Percentiles rank a stretch among this genome's conserved stretches.
Conservation (phyloP, 2,888 invertebrate genomes). For the Euzophera pinguis region DNA sequence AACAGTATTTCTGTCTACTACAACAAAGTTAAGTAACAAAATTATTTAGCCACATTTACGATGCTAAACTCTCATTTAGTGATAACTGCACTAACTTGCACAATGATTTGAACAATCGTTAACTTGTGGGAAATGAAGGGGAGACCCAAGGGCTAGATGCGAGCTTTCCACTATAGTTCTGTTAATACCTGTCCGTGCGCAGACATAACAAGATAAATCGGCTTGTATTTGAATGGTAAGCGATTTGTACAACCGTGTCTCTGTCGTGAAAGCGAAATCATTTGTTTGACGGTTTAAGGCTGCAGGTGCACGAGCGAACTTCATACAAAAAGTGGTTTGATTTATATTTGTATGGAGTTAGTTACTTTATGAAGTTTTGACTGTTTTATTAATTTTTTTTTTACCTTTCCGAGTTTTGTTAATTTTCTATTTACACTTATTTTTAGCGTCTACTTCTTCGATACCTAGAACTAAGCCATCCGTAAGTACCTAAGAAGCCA, state of each 20-base stretch:
- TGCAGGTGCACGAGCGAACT: not conserved
- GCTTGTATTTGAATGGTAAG: constrained; percentile 57
- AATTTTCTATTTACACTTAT: too few species aligned
- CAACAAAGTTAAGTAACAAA: not conserved
- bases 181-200: constrained; percentile 41
- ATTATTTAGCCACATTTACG: not conserved
- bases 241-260: constrained; percentile 53
- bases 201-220: constrained; percentile 56
- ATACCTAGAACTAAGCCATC: too few species aligned
- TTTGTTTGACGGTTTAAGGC: constrained; percentile 31
- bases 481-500: too few species aligned
- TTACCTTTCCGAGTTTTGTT: too few species aligned
- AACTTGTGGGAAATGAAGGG: constrained; percentile 16
- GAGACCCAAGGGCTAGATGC: constrained; percentile 32
- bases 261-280: constrained; percentile 42
- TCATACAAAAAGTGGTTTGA: not conserved
- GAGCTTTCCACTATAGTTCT: constrained; percentile 42
- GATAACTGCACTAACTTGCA: not conserved
- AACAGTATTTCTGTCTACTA: not conserved
- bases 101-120: not conserved
- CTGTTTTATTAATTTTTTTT: too few species aligned
- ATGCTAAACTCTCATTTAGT: constrained; percentile 1
- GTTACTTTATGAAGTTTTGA: too few species aligned
- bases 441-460: too few species aligned
- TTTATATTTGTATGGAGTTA: not conserved